phyloP scores from a whole-genome alignment of 92 coral and sea anemone species.

The Porites lobata region DNA sequence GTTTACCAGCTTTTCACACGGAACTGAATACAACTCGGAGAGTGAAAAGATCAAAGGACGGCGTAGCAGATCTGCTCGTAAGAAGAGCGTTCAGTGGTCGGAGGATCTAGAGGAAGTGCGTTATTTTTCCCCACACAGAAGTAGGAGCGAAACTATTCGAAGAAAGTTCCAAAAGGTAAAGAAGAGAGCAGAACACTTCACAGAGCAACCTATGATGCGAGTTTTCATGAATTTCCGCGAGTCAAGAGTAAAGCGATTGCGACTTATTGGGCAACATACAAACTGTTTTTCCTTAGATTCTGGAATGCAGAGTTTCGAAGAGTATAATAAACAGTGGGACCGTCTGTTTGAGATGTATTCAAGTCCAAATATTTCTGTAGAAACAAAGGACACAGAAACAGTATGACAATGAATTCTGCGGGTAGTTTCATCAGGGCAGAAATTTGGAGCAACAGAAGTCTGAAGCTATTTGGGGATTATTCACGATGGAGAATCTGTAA shows the following conservation, averaged over 20 bases:
- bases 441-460: neutral
- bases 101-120: conserved; percentile 83
- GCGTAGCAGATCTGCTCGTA: conserved; percentile 75
- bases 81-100: conserved; percentile 88
- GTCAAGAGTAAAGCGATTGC: conserved; percentile 24
- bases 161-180: conserved; percentile 73
- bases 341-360: conserved; percentile 73
- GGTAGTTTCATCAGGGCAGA: neutral
- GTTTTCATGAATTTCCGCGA: conserved; percentile 33
- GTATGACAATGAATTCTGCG: neutral
- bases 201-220: conserved; percentile 50
- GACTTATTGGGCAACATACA: conserved; percentile 48
- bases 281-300: conserved; percentile 74
- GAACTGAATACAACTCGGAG: neutral
- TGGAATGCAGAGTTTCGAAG: conserved; percentile 74
- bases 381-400: neutral
- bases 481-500: neutral
- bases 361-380: conserved; percentile 14
- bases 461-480: neutral
- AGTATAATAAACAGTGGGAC: conserved; percentile 86
- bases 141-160: conserved; percentile 70
- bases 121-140: conserved; percentile 77
- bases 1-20: conserved; percentile 54
- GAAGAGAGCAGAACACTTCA: conserved; percentile 70
- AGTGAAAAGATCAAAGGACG: conserved; percentile 3